phyloP scores from a whole-genome alignment of 2,113 vertebrate species.

The Antigone vipio region DNA sequence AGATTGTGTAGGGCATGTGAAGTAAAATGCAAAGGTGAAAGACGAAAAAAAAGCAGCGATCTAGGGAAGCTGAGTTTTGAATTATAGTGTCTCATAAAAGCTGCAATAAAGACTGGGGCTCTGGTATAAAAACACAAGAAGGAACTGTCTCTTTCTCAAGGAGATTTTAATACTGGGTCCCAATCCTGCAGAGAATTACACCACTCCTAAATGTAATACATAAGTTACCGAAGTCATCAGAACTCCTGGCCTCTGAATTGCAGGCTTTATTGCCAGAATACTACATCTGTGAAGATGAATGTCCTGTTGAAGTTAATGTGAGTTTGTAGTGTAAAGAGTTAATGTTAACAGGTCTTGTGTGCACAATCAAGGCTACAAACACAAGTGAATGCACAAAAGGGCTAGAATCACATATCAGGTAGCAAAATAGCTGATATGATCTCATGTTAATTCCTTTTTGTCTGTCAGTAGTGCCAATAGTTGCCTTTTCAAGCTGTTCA shows the following conservation, averaged over 20 bases:
- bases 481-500: background rate
- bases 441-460: background rate
- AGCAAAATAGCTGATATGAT: background rate
- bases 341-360: background rate
- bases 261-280: background rate
- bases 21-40: slow-evolving; percentile 26
- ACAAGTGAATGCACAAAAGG: background rate
- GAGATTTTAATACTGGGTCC: slow-evolving; percentile 15
- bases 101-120: background rate
- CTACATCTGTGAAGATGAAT: background rate
- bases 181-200: slow-evolving; percentile 24
- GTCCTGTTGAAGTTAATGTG: background rate
- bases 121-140: slow-evolving; percentile 40
- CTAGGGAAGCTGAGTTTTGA: background rate
- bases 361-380: background rate
- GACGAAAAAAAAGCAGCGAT: background rate
- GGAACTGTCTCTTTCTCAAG: background rate
- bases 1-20: background rate
- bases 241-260: background rate
- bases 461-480: background rate
- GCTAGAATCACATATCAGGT: background rate
- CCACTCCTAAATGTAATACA: background rate
- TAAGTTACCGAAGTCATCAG: background rate
- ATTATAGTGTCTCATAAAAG: slow-evolving; percentile 37
- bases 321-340: background rate